Conservation (phyloP, 37 sponge, comb jelly and placozoan genomes). For the Amphimedon queenslandica region DNA sequence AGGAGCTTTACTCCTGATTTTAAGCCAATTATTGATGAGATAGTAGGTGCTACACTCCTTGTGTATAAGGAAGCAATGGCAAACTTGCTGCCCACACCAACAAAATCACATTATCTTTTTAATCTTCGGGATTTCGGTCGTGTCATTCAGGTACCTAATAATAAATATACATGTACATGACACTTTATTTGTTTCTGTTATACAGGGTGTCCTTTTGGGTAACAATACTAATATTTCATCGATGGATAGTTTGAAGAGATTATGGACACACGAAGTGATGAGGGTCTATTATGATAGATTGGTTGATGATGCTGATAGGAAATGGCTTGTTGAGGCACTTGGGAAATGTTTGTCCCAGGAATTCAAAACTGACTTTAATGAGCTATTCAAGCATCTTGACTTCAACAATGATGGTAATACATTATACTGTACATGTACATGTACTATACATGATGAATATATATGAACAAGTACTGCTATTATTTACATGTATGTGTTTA, state of each 20-base stretch:
- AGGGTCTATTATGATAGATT: constrained; percentile 97
- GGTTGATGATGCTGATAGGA: constrained; percentile 85
- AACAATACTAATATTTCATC: constrained; percentile 26
- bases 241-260: constrained; percentile 32
- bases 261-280: constrained; percentile 84
- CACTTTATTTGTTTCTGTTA: constrained; percentile 4
- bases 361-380: constrained; percentile 73
- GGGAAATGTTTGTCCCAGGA: constrained; percentile 47
- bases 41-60: constrained; percentile 79
- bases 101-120: constrained; percentile 97
- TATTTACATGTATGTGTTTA: not conserved
- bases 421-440: not conserved
- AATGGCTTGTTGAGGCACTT: constrained; percentile 83
- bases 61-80: constrained; percentile 92
- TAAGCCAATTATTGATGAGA: constrained; percentile 43
- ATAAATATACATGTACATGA: not conserved
- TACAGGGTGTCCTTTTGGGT: constrained; percentile 72
- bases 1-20: constrained; percentile 80
- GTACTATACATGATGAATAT: not conserved
- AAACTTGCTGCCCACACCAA: constrained; percentile 92
- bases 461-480: not conserved
- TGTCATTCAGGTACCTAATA: constrained; percentile 79
- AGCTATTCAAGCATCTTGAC: constrained; percentile 81
- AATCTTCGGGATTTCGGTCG: constrained; percentile 95
- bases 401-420: constrained; percentile 75